Evolutionary conservation across 1,140 invertebrate genomes (phyloP).

Genomic region (Zaprionus taronus): DNA sequence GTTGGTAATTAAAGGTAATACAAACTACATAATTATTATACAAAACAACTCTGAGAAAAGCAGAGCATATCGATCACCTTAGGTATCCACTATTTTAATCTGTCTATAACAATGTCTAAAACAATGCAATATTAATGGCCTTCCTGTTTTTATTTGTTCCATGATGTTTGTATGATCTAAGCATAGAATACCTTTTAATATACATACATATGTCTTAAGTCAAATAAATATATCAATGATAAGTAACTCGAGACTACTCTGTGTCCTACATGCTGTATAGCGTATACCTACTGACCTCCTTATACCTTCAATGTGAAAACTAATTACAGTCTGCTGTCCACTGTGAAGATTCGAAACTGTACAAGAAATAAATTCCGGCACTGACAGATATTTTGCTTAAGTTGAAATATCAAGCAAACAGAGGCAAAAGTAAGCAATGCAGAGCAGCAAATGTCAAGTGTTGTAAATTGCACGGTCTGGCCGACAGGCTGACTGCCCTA

Average conservation of each 20-base stretch:
- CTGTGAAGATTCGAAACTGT: not conserved
- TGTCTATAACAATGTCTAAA: too few species aligned
- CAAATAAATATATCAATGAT: too few species aligned
- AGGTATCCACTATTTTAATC: too few species aligned
- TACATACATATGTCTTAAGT: too few species aligned
- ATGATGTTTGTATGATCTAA: too few species aligned
- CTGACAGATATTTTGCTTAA: conserved; percentile 22
- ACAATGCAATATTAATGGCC: too few species aligned
- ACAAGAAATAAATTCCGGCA: not conserved
- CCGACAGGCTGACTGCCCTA: conserved; percentile 25
- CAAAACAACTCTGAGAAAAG: too few species aligned
- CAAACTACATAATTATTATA: too few species aligned
- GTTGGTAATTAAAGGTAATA: too few species aligned
- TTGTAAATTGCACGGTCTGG: conserved; percentile 52
- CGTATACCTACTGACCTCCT: not conserved
- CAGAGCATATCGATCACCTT: too few species aligned
- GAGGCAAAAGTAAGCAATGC: conserved; percentile 23
- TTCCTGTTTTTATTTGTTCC: too few species aligned
- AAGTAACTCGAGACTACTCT: not conserved
- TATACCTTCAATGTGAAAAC: conserved; percentile 2
- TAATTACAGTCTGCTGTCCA: conserved; percentile 2
- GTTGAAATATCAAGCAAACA: conserved; percentile 48
- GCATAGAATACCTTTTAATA: too few species aligned
- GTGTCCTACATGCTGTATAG: not conserved
- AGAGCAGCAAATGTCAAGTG: conserved; percentile 58